These are phyloP conservation scores for Eulemur macaco DNA, from an alignment of 2,113 vertebrate species.

Conservation along the genomic window DNA sequence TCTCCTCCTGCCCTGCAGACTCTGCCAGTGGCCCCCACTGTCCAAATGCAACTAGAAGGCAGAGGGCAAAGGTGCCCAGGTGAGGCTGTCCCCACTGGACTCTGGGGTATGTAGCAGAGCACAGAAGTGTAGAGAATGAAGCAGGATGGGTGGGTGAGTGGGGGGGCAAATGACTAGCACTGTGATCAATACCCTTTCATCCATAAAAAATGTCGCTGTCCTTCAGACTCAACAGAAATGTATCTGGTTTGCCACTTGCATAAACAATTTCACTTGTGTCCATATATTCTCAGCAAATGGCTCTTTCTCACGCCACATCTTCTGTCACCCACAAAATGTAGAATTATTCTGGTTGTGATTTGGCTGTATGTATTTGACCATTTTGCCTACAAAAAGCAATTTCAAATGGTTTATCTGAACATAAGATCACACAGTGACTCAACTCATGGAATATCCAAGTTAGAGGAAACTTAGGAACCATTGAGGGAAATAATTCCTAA, in stretches of 20 bases:
- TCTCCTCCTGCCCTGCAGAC: neutral
- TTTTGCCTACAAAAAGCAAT: neutral
- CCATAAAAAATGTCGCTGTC: neutral
- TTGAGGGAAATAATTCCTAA: neutral
- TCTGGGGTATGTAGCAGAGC: neutral
- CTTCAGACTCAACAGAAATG: neutral
- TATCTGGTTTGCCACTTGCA: neutral
- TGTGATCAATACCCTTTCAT: neutral
- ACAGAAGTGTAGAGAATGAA: neutral
- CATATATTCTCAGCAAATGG: neutral
- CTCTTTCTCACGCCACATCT: neutral
- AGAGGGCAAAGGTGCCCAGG: neutral
- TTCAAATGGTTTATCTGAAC: neutral
- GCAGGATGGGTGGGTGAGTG: no score
- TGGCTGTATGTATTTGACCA: neutral
- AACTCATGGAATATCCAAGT: neutral
- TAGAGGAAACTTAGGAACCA: neutral
- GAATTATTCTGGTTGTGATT: neutral
- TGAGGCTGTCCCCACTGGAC: neutral
- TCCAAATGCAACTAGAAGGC: neutral
- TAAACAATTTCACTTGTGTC: neutral
- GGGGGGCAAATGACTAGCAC: fast-evolving
- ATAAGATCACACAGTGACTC: neutral
- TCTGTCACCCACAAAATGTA: neutral
- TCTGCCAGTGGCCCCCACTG: neutral